Evolutionary conservation across 2,113 vertebrate genomes (phyloP), one percentile per base, ranked within the genome.

Genomic region (Chauna torquata): DNA sequence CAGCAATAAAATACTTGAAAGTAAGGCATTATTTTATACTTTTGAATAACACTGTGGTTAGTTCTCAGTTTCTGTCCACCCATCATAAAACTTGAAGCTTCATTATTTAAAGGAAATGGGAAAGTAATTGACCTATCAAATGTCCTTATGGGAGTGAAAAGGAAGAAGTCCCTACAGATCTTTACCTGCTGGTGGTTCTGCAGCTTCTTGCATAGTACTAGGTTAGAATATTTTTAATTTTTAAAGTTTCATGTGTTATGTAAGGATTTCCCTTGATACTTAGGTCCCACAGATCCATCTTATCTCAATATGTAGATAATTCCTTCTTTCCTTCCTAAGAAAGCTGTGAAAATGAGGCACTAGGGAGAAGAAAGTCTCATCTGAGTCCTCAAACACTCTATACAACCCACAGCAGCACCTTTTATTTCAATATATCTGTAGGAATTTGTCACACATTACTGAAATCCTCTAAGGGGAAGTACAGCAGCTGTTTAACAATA

Each of bases 401-500:
- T 76, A 72, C 45, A 76, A 83, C 52, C 34, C 38, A 79, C 28
- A 65, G 57, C 77, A 71, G 52, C 47, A 90, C 65, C 86, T 94
- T 96, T 83, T 96, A 80, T 90, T 94, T 94, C 3, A 0, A 81
- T 10, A 8, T 96, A 94, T 93, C 49, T 92, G 75, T 86, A 86
- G 38, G 79, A 94, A 89, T 94, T 95, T 91, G 92, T 94, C 94
- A 86, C 88, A 84, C 77, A 50, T 85, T 89, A 82, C 83, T 79
- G 83, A 92, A 94, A 95, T 89, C 61, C 92, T 96, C 92, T 94
- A 58, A 84, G 65, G 94, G 88, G 77, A 90, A 91, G 70, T 72
- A 65, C 83, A 88, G 88, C 94, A 94, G 92, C 95, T 96, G 92
- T 94, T 95, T 89, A 95, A 95, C 91, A 96, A 94, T 95, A 95